Conservation (phyloP, 1,140 invertebrate genomes). For the Helicoverpa armigera region DNA sequence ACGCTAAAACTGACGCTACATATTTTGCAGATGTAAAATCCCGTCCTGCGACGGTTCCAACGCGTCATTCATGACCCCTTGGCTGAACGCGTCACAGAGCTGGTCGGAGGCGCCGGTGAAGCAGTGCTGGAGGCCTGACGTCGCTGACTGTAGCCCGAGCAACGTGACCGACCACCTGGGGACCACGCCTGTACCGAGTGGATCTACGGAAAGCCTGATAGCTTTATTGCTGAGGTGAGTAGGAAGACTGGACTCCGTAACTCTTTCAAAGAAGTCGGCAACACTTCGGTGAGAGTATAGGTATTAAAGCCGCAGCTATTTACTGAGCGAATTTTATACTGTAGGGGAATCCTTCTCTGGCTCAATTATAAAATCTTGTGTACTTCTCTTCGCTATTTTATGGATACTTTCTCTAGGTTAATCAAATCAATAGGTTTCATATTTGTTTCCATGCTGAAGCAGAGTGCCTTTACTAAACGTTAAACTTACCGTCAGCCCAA, state of each 20-base stretch:
- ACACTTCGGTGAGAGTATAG: too few relatives aligned
- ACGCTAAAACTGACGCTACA: background rate
- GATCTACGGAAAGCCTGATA: slow-evolving; percentile 73
- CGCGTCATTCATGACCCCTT: slow-evolving; percentile 52
- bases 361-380: too few relatives aligned
- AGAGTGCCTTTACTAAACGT: background rate
- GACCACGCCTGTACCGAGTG: slow-evolving; percentile 63
- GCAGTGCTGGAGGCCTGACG: slow-evolving; percentile 60
- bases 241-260: background rate
- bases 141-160: slow-evolving; percentile 52
- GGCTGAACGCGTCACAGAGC: slow-evolving; percentile 61
- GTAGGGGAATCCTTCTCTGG: too few relatives aligned
- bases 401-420: too few relatives aligned
- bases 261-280: too few relatives aligned
- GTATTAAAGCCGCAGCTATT: too few relatives aligned
- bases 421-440: too few relatives aligned
- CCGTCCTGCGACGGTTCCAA: slow-evolving; percentile 61
- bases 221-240: slow-evolving; percentile 77
- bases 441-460: background rate
- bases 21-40: slow-evolving; percentile 67
- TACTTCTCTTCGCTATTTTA: too few relatives aligned
- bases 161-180: slow-evolving; percentile 43
- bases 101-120: slow-evolving; percentile 56
- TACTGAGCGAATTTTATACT: too few relatives aligned
- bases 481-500: background rate